phyloP scores from a whole-genome alignment of 2,113 vertebrate genomes.

The Myiopsitta monachus region DNA sequence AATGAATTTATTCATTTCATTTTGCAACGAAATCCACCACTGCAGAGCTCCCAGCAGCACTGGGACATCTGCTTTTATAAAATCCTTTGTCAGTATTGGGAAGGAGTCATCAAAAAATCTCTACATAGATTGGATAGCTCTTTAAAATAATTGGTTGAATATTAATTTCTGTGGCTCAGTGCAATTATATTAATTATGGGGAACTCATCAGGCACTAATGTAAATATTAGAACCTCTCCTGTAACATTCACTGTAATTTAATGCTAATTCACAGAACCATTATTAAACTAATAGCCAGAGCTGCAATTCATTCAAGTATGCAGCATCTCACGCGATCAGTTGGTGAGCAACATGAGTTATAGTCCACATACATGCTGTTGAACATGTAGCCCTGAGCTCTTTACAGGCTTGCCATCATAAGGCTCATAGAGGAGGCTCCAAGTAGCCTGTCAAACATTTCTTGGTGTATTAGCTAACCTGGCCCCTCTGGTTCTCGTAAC shows the following conservation, averaged over 20 bases:
- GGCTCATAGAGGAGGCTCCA: background rate
- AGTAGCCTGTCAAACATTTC: background rate
- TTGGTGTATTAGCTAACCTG: background rate
- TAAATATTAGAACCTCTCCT: slow-evolving; percentile 12
- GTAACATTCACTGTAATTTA: background rate
- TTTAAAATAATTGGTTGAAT: background rate
- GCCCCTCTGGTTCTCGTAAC: background rate
- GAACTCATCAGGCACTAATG: background rate
- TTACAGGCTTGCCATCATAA: background rate
- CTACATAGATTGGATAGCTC: background rate
- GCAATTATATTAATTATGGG: background rate
- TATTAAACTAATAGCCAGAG: slow-evolving; percentile 18
- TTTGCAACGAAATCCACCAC: background rate
- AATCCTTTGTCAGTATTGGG: background rate
- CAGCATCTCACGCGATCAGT: background rate
- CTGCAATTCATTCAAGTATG: background rate
- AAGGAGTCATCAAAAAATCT: background rate
- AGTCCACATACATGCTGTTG: background rate
- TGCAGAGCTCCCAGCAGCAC: background rate
- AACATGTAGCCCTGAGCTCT: background rate
- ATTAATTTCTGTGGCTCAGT: slow-evolving; percentile 2
- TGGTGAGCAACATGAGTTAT: background rate
- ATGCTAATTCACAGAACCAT: slow-evolving; percentile 21
- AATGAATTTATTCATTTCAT: background rate
- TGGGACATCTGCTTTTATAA: background rate